These are phyloP conservation scores for Chauna torquata DNA, from an alignment of 2,113 vertebrate species.

Conservation along the genomic window DNA sequence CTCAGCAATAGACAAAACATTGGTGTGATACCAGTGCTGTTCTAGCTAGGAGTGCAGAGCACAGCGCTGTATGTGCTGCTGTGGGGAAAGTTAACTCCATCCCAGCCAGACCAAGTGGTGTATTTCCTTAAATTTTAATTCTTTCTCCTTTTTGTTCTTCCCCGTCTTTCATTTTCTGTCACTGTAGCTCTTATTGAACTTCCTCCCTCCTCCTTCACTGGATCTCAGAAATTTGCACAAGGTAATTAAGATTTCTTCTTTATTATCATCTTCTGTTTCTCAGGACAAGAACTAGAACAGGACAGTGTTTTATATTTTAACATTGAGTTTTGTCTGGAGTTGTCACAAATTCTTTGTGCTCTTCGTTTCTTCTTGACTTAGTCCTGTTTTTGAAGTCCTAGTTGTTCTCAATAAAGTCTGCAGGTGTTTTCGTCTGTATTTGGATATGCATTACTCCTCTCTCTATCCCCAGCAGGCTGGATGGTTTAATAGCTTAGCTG, in stretches of 20 bases:
- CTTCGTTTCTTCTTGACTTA: not conserved
- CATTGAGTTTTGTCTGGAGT: not conserved
- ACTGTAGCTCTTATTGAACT: slow-evolving; percentile 68
- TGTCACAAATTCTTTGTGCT: not conserved
- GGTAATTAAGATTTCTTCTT: slow-evolving; percentile 72
- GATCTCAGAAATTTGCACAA: slow-evolving; percentile 74
- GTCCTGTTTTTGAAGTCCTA: not conserved
- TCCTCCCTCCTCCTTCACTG: slow-evolving; percentile 78
- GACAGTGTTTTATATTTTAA: not conserved
- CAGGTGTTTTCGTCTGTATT: not conserved
- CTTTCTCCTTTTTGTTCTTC: not conserved
- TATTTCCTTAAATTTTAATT: slow-evolving; percentile 9
- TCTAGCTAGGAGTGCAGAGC: not conserved
- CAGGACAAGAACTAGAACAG: not conserved
- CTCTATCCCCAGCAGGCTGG: not conserved
- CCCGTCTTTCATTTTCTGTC: slow-evolving; percentile 12
- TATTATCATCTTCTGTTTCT: not conserved
- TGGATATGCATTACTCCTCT: not conserved
- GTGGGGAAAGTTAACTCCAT: not conserved
- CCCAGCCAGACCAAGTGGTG: not conserved
- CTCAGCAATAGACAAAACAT: not conserved
- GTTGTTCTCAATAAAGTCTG: not conserved
- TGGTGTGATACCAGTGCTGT: too few relatives aligned
- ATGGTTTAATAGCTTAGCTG: not conserved
- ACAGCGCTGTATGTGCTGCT: not conserved